Evolutionary conservation across 2,113 vertebrate species (phyloP), one percentile per base, ranked within the genome.

Genomic region (Papio anubis): DNA sequence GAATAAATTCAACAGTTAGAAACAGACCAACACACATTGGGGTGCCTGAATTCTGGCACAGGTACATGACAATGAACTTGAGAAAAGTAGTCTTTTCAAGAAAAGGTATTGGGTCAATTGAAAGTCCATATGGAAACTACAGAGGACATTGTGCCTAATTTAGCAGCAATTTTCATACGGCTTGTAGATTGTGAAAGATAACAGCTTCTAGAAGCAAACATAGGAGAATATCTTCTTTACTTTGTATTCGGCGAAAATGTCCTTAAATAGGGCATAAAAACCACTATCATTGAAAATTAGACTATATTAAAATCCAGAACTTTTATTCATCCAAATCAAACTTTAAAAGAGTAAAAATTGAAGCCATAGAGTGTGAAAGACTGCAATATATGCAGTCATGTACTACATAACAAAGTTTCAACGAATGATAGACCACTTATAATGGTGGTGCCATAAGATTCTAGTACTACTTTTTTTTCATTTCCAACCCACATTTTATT

Each of bases 401-500:
- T 25, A 43, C 73, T 3, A 27, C 6, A 25, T 25, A 25, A 40
- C 70, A 73, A 73, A 6, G 21, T 73, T 40, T 40, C 21, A 1
- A 38, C 32, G 20, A 40, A 40, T 40, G 70, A 40, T 8, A 8
- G 70, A 73, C 70, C 70, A 40, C 38, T 23, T 73, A 73, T 40
- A 23, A 75, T 4, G 11, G 40, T 43, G 40, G 72, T 75, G 23
- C 40, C 40, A 27, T 45, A 75, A 75, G 23, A 75, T 43, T 43
- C 25, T 75, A 43, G 43, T 8, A 75, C 23, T 21, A 25, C 40
- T 59, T 59, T 59, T 25, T 59, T 57, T 96, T 90, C 8, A 7
- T 78, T 88, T 84, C 64, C 70, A 95, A 83, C 4, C 25, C 48
- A 52, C 10, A 78, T 72, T 94, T 85, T 95, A 64, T 86, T 81